A percentile compares a stretch with the other conserved stretches of the same genome.
Evolutionary conservation across 2,888 invertebrate species (phyloP).

Genomic region (Cheilosia grossa): DNA sequence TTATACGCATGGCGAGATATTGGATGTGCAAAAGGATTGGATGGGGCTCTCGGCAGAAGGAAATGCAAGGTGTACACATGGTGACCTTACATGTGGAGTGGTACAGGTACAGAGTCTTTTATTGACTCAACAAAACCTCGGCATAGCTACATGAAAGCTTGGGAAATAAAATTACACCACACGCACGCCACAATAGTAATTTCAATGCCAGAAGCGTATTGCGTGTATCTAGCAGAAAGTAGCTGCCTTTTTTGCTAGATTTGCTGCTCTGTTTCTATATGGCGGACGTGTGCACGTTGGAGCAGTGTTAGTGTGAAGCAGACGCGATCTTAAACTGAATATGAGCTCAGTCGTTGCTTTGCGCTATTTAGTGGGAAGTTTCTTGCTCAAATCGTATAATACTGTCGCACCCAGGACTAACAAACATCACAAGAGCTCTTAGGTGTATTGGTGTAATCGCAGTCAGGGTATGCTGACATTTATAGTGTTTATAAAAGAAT

Average conservation of each 20-base stretch:
- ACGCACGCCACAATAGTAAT: background rate
- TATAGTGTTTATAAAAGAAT: too few species aligned
- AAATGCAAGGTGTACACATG: constrained; percentile 21
- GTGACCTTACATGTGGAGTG: constrained; percentile 10
- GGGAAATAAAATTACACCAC: constrained; percentile 8
- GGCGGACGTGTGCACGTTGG: too few species aligned
- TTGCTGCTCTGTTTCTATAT: background rate
- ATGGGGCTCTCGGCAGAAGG: constrained; percentile 16
- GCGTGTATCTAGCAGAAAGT: background rate
- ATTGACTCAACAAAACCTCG: background rate
- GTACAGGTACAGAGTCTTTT: constrained; percentile 1
- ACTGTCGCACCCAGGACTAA: too few species aligned
- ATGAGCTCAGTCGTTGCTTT: too few species aligned
- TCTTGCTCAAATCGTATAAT: too few species aligned
- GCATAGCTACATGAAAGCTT: background rate
- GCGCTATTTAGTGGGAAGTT: too few species aligned
- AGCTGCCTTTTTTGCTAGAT: background rate
- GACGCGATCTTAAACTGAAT: too few species aligned
- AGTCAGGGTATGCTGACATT: too few species aligned
- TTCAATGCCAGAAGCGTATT: constrained; percentile 21
- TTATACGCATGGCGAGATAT: background rate
- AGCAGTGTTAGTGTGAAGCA: too few species aligned
- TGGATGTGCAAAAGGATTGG: constrained; percentile 30
- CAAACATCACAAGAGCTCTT: too few species aligned
- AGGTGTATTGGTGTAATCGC: too few species aligned